Evolutionary conservation across 2,113 vertebrate genomes (phyloP), one percentile per base, ranked within the genome.

Genomic region (Paradisaea rubra): DNA sequence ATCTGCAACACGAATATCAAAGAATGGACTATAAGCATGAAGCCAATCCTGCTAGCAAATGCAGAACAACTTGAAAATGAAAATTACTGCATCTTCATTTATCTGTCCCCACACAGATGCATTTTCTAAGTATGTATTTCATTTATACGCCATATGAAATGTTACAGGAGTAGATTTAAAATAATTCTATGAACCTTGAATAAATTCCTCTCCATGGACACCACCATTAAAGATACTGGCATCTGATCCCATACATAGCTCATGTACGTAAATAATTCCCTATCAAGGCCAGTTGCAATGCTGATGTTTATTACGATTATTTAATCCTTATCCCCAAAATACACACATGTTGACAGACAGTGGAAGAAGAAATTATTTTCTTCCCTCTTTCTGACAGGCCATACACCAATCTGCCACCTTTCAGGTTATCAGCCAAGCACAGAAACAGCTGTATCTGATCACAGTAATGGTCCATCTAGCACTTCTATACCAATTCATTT

Each of bases 361-460:
- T 21, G 13, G 37, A 83, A 93, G 33, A n/a, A 24, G 1, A 52
- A 85, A 72, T 79, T 41, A 16, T 61, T 88, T 93, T 50, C 63
- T 63, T 47, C n/a, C 15, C 35, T 57, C 50, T 47, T 72, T 83
- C 70, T 76, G 50, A 85, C 35, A 91, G 66, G 66, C 33, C 30
- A 17, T 54, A 54, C 16, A 65, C 49, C 65, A 71, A 44, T 23
- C 41, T 72, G 42, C 61, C 65, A 79, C 19, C 18, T 44, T 42
- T 61, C 73, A 69, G 49, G 49, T 94, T 93, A 89, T 94, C 86
- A 85, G 54, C 39, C 71, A 90, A 74, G 56, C 64, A 76, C 87
- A 92, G 89, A 76, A 93, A 94, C 25, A 73, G 66, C 61, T 89
- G 37, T 88, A 91, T 80, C 91, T 89, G 93, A 94, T 87, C 91